A percentile compares a stretch with the other conserved stretches of the same genome.
Conservation (phyloP, 2,888 invertebrate genomes). For the Lepidocyrtoides sp. region DNA sequence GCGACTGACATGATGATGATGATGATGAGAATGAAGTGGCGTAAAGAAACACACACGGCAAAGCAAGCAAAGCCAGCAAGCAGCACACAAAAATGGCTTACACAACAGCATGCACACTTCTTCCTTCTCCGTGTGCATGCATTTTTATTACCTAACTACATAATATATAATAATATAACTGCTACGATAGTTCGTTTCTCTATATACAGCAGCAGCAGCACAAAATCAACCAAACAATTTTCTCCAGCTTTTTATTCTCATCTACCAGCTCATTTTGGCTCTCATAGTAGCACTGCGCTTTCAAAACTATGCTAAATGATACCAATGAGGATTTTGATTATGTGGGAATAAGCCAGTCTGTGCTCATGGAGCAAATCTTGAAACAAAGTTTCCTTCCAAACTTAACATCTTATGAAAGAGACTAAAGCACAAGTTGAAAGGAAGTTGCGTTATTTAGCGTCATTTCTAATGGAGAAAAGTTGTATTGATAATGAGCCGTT, state of each 20-base stretch:
- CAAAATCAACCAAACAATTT: conserved; percentile 28
- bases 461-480: background rate
- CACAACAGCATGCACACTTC: conserved; percentile 67
- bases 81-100: conserved; percentile 67
- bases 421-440: too few species aligned
- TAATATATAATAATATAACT: too few species aligned
- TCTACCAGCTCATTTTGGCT: too few species aligned
- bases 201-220: conserved; percentile 17
- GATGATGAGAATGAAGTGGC: conserved; percentile 62
- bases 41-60: conserved; percentile 49
- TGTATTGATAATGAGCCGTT: background rate
- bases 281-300: too few species aligned
- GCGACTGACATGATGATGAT: conserved; percentile 34
- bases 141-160: conserved; percentile 67
- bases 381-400: background rate
- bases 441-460: background rate
- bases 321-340: too few species aligned
- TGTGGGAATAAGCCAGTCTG: background rate
- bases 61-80: background rate
- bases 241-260: conserved; percentile 44
- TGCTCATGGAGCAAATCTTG: background rate
- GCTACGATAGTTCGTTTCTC: background rate
- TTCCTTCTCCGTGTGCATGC: conserved; percentile 61
- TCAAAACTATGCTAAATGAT: background rate
- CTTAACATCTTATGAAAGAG: too few species aligned